Base-by-base conservation (phyloP, 2,797 vertebrate genomes). In the Poecilia wingei region DNA sequence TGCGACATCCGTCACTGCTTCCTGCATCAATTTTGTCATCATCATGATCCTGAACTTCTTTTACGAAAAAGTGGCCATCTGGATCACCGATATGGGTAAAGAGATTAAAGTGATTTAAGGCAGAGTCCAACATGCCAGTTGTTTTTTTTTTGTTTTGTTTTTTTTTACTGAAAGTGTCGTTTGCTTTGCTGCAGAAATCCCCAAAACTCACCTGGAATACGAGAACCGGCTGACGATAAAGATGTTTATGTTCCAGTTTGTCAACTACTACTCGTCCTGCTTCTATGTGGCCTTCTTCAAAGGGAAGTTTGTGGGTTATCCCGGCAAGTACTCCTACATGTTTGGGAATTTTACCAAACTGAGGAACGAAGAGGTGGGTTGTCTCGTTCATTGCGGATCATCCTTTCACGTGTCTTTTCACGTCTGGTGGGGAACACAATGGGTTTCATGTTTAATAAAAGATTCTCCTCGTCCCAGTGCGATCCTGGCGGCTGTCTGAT, bases 281-380 rank as follows among this genome's bases (percentile, higher is more conserved):
- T 99, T 99, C 94, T 99, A 99, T 0, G 97, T 99, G 78, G 98
- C 98, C 74, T 99, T 99, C 94, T 99, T 99, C 92, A 99, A 99
- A 95, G 98, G 98, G 73, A 99, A 99, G 83, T 97, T 99, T 86
- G 97, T 98, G 79, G 98, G 98, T 39, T 96, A 95, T 66, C 98
- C 98, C 0, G 95, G 96, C 14, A 71, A 94, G 20, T 99, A 99
- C 84, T 95, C 93, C 0, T 99, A 99, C 68, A 96, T 99, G 96
- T 99, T 99, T 75, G 94, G 89, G 72, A 79, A 81, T 3, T 93
- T 89, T 95, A 94, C 39, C 49, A 76, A 79, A 10, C 87, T 96
- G 83, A 96, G 98, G 90, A 98, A 98, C 31, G 98, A 99, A 90
- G 98, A 99, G 97, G 98, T 99, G 84, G 83, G 86, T 39, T 82